A percentile compares a stretch with the other conserved stretches of the same genome.
These are phyloP conservation scores for Semotilus atromaculatus DNA, from an alignment of 2,797 vertebrate genomes.

Conservation along the genomic window DNA sequence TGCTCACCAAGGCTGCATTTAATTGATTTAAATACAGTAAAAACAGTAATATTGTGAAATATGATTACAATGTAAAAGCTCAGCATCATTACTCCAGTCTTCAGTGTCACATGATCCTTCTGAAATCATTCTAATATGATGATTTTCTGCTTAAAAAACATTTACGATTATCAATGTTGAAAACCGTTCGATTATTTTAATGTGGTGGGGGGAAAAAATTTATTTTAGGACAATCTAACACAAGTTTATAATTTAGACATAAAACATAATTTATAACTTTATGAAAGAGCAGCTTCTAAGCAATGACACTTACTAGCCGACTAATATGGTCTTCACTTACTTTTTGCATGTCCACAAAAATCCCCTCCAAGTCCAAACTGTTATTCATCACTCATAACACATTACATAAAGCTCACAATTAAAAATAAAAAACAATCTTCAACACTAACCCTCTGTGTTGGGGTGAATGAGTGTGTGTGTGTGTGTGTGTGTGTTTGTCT, in stretches of 20 bases:
- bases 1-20: not conserved
- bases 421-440: slow-evolving; percentile 14
- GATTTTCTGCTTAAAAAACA: not conserved
- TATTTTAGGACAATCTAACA: not conserved
- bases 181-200: not conserved
- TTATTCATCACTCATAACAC: not conserved
- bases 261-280: not conserved
- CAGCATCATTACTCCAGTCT: not conserved
- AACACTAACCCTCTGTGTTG: slow-evolving; percentile 13
- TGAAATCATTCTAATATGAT: not conserved
- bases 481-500: slow-evolving; percentile 50
- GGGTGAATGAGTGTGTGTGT: slow-evolving; percentile 58
- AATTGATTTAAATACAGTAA: not conserved
- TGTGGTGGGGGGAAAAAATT: not conserved
- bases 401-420: not conserved
- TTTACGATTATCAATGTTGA: not conserved
- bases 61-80: not conserved
- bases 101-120: not conserved
- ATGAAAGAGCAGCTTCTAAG: not conserved
- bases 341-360: not conserved
- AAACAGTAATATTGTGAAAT: not conserved
- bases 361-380: not conserved
- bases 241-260: not conserved
- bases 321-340: not conserved
- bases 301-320: not conserved